A percentile compares a stretch with the other conserved stretches of the same genome.
Conservation (phyloP, 2,888 invertebrate genomes). For the Tenthredo distinguenda region DNA sequence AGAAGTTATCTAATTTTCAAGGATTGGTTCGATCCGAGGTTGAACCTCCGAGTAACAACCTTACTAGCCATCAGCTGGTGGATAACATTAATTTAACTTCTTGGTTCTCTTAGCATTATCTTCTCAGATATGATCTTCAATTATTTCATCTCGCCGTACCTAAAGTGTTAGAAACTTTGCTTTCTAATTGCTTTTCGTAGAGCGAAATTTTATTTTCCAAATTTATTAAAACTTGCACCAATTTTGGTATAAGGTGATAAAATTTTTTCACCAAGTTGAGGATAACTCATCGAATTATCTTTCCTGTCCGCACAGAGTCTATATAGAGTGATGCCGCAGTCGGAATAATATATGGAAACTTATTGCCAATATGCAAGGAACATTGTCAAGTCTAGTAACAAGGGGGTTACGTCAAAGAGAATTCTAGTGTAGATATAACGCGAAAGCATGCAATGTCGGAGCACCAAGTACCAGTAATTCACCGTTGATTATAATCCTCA, state of each 20-base stretch:
- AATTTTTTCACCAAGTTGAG: not conserved
- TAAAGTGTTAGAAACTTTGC: conserved; percentile 9
- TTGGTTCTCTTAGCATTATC: not conserved
- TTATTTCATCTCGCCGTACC: conserved; percentile 6
- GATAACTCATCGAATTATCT: not conserved
- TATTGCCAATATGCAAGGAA: not conserved
- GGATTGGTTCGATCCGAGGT: conserved; percentile 6
- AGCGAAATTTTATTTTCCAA: not conserved
- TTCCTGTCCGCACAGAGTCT: no score
- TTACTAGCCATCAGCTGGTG: conserved; percentile 29
- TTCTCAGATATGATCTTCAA: conserved; percentile 21
- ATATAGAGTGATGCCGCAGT: not conserved
- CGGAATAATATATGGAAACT: not conserved
- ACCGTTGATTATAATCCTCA: conserved; percentile 9
- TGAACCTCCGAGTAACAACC: conserved; percentile 14
- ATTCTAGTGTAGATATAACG: conserved; percentile 14
- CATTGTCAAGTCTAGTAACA: not conserved
- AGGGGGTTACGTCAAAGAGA: not conserved
- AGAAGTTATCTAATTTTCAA: conserved; percentile 27
- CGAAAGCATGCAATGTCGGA: not conserved
- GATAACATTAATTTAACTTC: conserved; percentile 30
- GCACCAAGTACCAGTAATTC: not conserved
- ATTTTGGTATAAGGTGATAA: not conserved
- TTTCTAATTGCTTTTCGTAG: not conserved
- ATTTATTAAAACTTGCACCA: not conserved